Percentiles rank a stretch among this genome's conserved stretches.
These are phyloP conservation scores for Sinhomidia bicolor DNA, from an alignment of 2,888 invertebrate genomes.

Conservation along the genomic window DNA sequence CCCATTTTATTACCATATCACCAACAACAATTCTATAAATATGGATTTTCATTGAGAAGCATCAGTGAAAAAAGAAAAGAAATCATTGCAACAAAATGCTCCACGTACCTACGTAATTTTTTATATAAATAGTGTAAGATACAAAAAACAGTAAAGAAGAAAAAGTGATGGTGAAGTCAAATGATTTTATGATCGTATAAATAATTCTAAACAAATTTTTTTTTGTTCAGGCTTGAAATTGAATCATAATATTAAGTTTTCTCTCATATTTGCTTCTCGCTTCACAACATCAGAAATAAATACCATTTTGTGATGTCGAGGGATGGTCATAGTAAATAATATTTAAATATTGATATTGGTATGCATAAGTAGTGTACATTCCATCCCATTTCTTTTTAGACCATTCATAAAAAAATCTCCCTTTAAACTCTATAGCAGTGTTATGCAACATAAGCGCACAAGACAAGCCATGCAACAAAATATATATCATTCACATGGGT, in stretches of 20 bases:
- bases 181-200: constrained; percentile 46
- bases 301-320: neutral
- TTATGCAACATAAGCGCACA: too few species aligned
- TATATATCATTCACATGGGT: constrained; percentile 72
- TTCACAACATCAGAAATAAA: neutral
- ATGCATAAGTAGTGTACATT: constrained; percentile 9
- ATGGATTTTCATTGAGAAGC: constrained; percentile 5
- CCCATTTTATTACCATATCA: neutral
- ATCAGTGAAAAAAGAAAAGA: too few species aligned
- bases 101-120: neutral
- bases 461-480: neutral
- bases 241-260: neutral
- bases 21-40: constrained; percentile 32
- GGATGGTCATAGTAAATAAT: constrained; percentile 32
- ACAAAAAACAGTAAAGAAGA: neutral
- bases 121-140: neutral
- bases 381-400: constrained; percentile 32
- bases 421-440: too few species aligned
- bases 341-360: constrained; percentile 40
- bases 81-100: neutral
- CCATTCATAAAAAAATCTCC: neutral
- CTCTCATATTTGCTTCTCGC: neutral
- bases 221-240: constrained; percentile 34
- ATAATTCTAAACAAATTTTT: constrained; percentile 29
- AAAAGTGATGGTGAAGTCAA: constrained; percentile 13